These are phyloP conservation scores for Dryoscopus gambensis DNA, from an alignment of 2,113 vertebrate genomes.

Conservation along the genomic window DNA sequence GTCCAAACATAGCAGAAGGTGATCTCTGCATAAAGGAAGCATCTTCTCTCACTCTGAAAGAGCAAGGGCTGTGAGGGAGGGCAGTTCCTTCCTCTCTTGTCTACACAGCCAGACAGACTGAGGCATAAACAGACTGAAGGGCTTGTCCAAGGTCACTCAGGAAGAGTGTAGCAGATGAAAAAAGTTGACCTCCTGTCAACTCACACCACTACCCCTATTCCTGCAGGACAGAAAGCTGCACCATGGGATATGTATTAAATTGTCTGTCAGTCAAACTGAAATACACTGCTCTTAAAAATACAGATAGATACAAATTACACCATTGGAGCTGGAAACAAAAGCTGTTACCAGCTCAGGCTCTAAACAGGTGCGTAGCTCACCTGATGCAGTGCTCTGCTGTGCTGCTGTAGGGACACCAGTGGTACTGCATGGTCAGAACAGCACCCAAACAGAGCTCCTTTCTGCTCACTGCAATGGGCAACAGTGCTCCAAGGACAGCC, in stretches of 20 bases:
- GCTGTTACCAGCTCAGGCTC: background rate
- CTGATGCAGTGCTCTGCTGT: fast-evolving
- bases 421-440: background rate
- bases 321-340: background rate
- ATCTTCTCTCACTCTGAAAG: background rate
- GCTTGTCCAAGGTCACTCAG: background rate
- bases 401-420: background rate
- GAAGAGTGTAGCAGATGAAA: background rate
- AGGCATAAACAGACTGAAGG: background rate
- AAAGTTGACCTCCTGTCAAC: background rate
- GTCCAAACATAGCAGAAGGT: background rate
- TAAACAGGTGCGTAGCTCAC: background rate
- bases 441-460: fast-evolving
- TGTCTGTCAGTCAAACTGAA: background rate
- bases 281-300: background rate
- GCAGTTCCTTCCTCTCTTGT: background rate
- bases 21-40: background rate
- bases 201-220: background rate
- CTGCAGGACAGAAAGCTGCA: background rate
- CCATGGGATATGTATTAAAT: background rate
- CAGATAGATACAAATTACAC: background rate
- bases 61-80: background rate
- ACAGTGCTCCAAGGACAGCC: background rate
- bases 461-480: background rate
- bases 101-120: background rate